Conservation (phyloP, 2,797 vertebrate species). For the Lagodon rhomboides region DNA sequence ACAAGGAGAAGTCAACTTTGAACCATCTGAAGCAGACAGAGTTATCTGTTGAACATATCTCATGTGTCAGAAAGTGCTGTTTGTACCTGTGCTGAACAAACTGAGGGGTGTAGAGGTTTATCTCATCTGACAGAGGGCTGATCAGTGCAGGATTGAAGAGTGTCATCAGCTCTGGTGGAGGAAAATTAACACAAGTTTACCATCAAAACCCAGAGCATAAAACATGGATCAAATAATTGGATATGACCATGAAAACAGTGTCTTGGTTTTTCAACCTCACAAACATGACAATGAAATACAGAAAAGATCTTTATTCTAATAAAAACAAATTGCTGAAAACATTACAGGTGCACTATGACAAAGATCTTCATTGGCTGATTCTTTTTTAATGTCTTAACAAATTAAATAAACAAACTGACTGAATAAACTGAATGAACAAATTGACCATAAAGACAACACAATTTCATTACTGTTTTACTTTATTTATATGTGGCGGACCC, state of each 20-base stretch:
- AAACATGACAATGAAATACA: neutral
- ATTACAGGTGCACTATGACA: too few species aligned
- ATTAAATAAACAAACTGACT: too few species aligned
- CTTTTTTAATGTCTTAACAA: too few species aligned
- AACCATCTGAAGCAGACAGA: neutral
- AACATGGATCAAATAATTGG: neutral
- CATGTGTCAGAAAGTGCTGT: neutral
- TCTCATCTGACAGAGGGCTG: slow-evolving; percentile 42
- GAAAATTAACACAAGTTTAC: slow-evolving; percentile 2
- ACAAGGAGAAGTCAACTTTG: neutral
- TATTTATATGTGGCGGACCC: too few species aligned
- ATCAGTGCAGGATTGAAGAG: slow-evolving; percentile 74
- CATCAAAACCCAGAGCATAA: neutral
- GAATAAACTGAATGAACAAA: too few species aligned
- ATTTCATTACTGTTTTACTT: too few species aligned
- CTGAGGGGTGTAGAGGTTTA: slow-evolving; percentile 9
- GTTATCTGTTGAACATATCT: fast-evolving
- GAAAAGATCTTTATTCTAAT: neutral
- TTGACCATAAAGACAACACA: too few species aligned
- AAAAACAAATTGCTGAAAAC: neutral
- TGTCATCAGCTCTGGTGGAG: slow-evolving; percentile 76
- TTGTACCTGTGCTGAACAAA: slow-evolving; percentile 65
- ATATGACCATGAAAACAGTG: neutral
- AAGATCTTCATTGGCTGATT: too few species aligned
- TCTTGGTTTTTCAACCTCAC: neutral